Percentiles rank a stretch among this genome's conserved stretches.
phyloP scores from a whole-genome alignment of 1,140 invertebrate genomes.

The Microplitis demolitor region DNA sequence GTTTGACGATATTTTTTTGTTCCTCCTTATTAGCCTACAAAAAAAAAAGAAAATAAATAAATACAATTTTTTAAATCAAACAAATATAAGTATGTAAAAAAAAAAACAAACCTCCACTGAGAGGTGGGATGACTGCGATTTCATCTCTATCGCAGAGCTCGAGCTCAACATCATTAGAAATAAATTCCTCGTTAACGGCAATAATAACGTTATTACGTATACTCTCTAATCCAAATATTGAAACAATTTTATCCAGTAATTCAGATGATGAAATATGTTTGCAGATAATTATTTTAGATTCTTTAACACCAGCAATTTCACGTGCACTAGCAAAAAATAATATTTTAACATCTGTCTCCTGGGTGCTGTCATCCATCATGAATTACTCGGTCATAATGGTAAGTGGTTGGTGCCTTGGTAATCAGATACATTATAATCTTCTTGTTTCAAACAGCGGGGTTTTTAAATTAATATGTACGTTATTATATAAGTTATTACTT shows the following conservation, averaged over 20 bases:
- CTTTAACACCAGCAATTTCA: conserved; percentile 72
- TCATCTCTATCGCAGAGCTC: conserved; percentile 71
- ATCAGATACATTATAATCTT: neutral
- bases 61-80: conserved; percentile 3
- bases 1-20: conserved; percentile 61
- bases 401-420: neutral
- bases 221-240: conserved; percentile 68
- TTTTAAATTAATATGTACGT: neutral
- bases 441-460: neutral
- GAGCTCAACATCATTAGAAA: conserved; percentile 61
- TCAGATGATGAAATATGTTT: conserved; percentile 60
- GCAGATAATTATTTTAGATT: conserved; percentile 62
- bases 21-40: conserved; percentile 57
- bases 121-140: conserved; percentile 84
- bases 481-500: neutral
- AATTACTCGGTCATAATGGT: neutral
- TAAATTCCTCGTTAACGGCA: conserved; percentile 81
- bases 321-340: conserved; percentile 88
- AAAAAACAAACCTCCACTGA: conserved; percentile 75
- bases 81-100: neutral
- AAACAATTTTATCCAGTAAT: conserved; percentile 66
- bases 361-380: conserved; percentile 22
- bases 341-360: conserved; percentile 64
- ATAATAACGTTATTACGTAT: conserved; percentile 76
- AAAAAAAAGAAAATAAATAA: conserved; percentile 6